Evolutionary conservation across 2,113 vertebrate genomes (phyloP), one percentile per base, ranked within the genome.

Genomic region (Toxotes chatareus): DNA sequence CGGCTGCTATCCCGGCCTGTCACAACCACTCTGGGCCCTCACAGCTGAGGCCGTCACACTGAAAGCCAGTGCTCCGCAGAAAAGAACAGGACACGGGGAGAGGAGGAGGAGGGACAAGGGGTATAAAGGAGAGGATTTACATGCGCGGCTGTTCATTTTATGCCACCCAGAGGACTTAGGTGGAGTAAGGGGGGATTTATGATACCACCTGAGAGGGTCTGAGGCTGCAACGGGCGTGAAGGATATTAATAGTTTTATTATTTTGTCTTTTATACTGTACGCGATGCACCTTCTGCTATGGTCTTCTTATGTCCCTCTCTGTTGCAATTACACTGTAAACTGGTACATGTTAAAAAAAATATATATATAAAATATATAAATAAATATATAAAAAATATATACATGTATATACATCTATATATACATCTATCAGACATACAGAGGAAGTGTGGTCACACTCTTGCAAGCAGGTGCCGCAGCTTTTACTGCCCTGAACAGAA

Each of bases 1-100:
- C 88, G 83, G 85, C 88, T 79, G 90, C 92, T 88, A 91, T 92
- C 88, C 85, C 59, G 69, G 78, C 79, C 79, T 91, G 93, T 94
- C 94, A 94, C 93, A 93, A 93, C 87, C 84, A 86, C 73, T 94
- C 84, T 75, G 60, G 77, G 78, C 82, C 85, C 81, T 79, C 79
- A 61, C 71, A 2, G 83, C 89, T 90, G 91, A 92, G 75, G 86
- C 84, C 88, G 76, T 91, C 90, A 83, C 87, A 79, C 46, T 61
- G 73, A 63, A 82, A 82, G 70, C 77, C 62, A 55, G 71, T 27
- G 55, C 69, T 70, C 63, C 23, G 16, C 68, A 44, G 69, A 84
- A 65, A 73, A 78, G 69, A 86, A 64, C 65, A 46, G 74, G 71
- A 78, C 78, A 70, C 32, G 0, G 51, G 44, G 65, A 62, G 60